Conservation (phyloP, 2,113 vertebrate species). For the Chascanopsetta lugubris region DNA sequence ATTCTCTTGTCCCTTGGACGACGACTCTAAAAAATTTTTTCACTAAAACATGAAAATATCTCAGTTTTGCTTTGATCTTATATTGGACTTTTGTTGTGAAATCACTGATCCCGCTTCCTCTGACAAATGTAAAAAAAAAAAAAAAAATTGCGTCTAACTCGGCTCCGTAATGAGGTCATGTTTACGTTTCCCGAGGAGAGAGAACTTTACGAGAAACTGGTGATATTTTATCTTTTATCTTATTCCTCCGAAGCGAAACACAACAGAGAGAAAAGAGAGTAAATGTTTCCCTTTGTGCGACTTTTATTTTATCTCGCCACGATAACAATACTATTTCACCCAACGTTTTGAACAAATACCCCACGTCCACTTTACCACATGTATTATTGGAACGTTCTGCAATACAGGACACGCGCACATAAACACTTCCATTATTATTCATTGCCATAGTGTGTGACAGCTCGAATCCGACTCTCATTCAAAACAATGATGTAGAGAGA, state of each 20-base stretch:
- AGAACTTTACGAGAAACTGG: neutral
- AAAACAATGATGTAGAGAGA: too few relatives aligned
- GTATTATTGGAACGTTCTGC: neutral
- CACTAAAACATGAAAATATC: too few relatives aligned
- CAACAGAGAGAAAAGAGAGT: neutral
- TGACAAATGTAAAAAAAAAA: neutral
- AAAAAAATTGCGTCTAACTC: neutral
- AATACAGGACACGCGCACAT: neutral
- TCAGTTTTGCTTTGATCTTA: too few relatives aligned
- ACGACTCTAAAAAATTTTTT: too few relatives aligned
- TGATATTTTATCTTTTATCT: neutral
- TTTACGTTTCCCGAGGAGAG: neutral
- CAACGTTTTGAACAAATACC: neutral
- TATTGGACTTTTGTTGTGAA: too few relatives aligned
- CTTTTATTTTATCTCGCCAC: neutral
- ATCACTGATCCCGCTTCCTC: too few relatives aligned
- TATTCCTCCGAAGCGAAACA: neutral
- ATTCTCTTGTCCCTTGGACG: too few relatives aligned
- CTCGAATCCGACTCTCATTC: too few relatives aligned
- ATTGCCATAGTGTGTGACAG: too few relatives aligned
- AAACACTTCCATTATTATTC: too few relatives aligned
- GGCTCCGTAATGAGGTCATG: neutral
- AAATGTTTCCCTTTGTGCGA: neutral
- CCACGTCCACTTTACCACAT: neutral
- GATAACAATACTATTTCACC: neutral